These are phyloP conservation scores for Etia nguti DNA, from an alignment of 2,113 vertebrate genomes.

Conservation along the genomic window DNA sequence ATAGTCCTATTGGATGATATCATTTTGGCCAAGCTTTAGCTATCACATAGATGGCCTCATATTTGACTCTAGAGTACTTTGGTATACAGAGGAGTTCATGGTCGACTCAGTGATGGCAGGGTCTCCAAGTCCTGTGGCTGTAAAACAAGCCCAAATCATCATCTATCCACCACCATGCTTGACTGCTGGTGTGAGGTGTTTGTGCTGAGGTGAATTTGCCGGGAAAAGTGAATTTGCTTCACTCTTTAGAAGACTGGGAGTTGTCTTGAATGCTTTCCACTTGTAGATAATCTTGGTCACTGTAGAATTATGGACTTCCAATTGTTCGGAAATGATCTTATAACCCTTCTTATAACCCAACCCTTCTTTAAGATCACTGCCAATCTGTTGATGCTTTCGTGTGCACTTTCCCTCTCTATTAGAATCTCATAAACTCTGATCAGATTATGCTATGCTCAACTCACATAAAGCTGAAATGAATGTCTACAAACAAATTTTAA, in stretches of 20 bases:
- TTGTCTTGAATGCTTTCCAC: not conserved
- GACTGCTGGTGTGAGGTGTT: not conserved
- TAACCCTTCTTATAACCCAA: not conserved
- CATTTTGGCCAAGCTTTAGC: not conserved
- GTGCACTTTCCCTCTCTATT: not conserved
- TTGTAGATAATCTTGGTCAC: not conserved
- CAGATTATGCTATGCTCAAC: not conserved
- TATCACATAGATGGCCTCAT: not conserved
- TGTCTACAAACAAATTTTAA: slow-evolving; percentile 5
- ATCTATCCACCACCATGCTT: not conserved
- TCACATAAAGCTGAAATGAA: slow-evolving; percentile 6
- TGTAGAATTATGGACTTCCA: not conserved
- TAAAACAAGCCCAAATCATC: not conserved
- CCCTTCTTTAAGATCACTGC: not conserved
- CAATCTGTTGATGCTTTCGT: not conserved
- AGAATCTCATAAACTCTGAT: not conserved
- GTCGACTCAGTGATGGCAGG: not conserved
- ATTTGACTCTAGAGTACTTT: not conserved
- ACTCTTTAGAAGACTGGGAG: not conserved
- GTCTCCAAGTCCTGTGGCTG: not conserved
- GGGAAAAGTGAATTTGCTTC: not conserved
- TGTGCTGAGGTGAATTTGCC: not conserved
- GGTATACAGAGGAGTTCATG: not conserved
- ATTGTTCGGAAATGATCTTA: not conserved
- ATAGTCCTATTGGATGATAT: not conserved